phyloP scores from a whole-genome alignment of 2,113 vertebrate genomes.

The Urocolius indicus region DNA sequence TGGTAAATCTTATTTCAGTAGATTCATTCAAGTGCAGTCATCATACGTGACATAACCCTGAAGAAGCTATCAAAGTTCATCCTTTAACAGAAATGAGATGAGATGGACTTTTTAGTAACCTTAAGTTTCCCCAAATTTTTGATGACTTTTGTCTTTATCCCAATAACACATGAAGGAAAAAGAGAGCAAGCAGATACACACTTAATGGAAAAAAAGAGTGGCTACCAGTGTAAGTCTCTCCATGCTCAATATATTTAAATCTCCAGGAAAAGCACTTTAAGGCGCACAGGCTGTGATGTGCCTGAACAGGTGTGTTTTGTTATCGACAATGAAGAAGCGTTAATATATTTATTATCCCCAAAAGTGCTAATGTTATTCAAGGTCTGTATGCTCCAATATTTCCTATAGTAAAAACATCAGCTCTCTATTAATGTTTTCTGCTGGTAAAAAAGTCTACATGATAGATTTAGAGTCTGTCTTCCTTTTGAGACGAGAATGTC shows the following conservation, averaged over 20 bases:
- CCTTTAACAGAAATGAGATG: not conserved
- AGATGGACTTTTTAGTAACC: not conserved
- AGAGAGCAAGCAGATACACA: not conserved
- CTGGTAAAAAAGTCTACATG: not conserved
- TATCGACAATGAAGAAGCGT: slow-evolving; percentile 6
- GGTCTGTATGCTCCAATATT: not conserved
- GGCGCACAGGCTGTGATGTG: not conserved
- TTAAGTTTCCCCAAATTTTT: not conserved
- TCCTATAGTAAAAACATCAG: not conserved
- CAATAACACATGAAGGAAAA: not conserved
- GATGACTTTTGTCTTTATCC: not conserved
- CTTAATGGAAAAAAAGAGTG: not conserved
- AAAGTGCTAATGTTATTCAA: not conserved
- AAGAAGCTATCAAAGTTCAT: not conserved
- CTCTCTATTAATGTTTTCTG: not conserved
- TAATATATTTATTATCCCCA: slow-evolving; percentile 31
- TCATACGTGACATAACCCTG: not conserved
- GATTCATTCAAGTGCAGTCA: not conserved
- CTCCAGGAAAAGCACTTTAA: not conserved
- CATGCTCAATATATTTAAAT: not conserved
- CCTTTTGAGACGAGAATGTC: not conserved
- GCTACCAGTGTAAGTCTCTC: not conserved
- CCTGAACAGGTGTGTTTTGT: not conserved
- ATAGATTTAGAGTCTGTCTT: not conserved
- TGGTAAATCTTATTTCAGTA: not conserved